Evolutionary conservation across 2,888 invertebrate genomes (phyloP).

Genomic region (Linhomoeus sp.): DNA sequence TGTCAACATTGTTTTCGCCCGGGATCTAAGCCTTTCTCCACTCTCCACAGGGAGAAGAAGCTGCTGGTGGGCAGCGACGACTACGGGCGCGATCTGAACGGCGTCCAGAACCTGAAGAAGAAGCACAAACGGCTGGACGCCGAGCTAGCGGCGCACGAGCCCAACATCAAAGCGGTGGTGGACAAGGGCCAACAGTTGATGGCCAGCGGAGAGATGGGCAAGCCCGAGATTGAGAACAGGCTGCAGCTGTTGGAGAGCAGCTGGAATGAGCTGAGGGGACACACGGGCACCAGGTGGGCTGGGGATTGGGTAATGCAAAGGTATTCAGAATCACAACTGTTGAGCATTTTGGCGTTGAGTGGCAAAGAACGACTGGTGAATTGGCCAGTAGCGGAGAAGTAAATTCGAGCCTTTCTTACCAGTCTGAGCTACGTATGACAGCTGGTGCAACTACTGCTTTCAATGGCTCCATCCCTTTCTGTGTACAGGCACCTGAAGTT

Average conservation of each 20-base stretch:
- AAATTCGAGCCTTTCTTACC: too few species aligned
- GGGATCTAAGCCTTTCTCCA: too few species aligned
- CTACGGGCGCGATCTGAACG: conserved; percentile 89
- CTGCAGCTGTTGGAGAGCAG: conserved; percentile 59
- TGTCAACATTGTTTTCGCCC: too few species aligned
- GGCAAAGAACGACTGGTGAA: too few species aligned
- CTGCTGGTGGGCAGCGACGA: conserved; percentile 89
- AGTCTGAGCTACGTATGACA: too few species aligned
- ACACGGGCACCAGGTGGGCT: conserved; percentile 16
- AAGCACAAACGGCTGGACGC: conserved; percentile 98
- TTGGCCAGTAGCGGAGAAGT: too few species aligned
- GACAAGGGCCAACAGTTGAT: conserved; percentile 15
- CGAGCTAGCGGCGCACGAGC: conserved; percentile 88
- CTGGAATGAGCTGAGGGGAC: conserved; percentile 57
- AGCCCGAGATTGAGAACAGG: conserved; percentile 52
- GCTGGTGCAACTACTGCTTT: too few species aligned
- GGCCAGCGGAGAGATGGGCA: background rate
- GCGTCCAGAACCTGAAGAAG: conserved; percentile 92
- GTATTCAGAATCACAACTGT: too few species aligned
- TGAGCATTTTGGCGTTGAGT: too few species aligned
- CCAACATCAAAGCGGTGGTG: conserved; percentile 52
- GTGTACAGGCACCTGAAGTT: conserved; percentile 58
- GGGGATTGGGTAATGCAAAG: too few species aligned
- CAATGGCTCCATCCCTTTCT: background rate
- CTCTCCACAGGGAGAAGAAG: conserved; percentile 62